These are phyloP conservation scores for Drosophila demipolita DNA, from an alignment of 2,888 invertebrate genomes.

Conservation along the genomic window DNA sequence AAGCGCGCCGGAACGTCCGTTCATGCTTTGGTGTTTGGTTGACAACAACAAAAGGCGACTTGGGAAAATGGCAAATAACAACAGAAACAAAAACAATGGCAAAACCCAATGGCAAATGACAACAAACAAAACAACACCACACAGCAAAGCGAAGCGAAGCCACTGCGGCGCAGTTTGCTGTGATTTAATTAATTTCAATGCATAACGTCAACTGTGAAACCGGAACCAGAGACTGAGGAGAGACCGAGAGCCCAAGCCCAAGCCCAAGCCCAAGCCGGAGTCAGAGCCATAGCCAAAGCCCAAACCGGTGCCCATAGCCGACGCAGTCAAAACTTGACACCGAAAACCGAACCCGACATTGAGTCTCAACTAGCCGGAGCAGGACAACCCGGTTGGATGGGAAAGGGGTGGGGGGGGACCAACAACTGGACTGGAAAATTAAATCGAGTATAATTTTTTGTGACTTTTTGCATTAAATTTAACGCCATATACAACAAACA, in stretches of 20 bases:
- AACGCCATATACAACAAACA: slow-evolving; percentile 51
- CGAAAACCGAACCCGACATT: slow-evolving; percentile 50
- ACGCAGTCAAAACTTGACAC: slow-evolving; percentile 67
- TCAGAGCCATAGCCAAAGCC: slow-evolving; percentile 2
- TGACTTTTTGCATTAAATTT: slow-evolving; percentile 67
- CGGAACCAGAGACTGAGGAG: slow-evolving; percentile 57
- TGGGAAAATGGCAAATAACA: slow-evolving; percentile 10
- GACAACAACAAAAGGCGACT: slow-evolving; percentile 35
- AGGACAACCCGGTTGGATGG: neutral
- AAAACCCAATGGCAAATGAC: slow-evolving; percentile 37
- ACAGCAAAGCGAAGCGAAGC: slow-evolving; percentile 17
- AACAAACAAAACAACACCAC: slow-evolving; percentile 10
- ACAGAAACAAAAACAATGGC: slow-evolving; percentile 30
- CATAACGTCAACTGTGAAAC: slow-evolving; percentile 81
- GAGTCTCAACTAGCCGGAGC: slow-evolving; percentile 33
- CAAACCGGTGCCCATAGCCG: slow-evolving; percentile 34
- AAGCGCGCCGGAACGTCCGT: slow-evolving; percentile 45
- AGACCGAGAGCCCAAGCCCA: neutral
- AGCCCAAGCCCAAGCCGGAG: slow-evolving; percentile 10
- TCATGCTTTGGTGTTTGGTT: slow-evolving; percentile 61
- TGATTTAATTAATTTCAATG: slow-evolving; percentile 83
- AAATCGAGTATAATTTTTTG: slow-evolving; percentile 80
- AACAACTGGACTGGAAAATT: slow-evolving; percentile 82
- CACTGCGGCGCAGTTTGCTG: slow-evolving; percentile 66
- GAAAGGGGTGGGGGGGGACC: slow-evolving; percentile 7